These are phyloP conservation scores for Sarcophaga peregrina DNA, from an alignment of 1,140 invertebrate species.

Conservation along the genomic window DNA sequence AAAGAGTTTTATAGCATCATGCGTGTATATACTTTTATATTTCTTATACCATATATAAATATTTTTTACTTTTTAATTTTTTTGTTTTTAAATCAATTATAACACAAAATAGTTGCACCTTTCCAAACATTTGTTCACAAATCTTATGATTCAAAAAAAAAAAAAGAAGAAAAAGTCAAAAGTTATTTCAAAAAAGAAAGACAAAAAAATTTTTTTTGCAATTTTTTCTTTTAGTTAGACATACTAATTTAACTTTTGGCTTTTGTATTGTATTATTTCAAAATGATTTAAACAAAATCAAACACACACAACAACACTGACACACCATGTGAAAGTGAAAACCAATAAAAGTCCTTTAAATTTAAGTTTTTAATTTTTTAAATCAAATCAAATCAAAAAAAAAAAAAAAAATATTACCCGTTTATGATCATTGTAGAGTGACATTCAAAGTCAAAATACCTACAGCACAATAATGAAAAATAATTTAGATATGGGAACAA, in stretches of 20 bases:
- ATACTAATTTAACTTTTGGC: slow-evolving; percentile 2
- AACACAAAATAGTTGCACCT: slow-evolving; percentile 24
- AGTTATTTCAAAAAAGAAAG: not conserved
- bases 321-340: not conserved
- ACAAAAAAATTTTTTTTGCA: no score
- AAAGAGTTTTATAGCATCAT: no score
- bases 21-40: no score
- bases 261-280: not conserved
- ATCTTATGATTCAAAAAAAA: no score
- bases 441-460: slow-evolving; percentile 19
- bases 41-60: no score
- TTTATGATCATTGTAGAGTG: slow-evolving; percentile 29
- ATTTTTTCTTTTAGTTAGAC: no score
- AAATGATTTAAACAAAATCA: not conserved
- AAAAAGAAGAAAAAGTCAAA: not conserved
- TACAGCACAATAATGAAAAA: slow-evolving; percentile 15
- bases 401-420: not conserved
- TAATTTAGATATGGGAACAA: slow-evolving; percentile 17
- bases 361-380: not conserved
- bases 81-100: not conserved
- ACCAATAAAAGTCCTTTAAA: not conserved
- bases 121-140: not conserved
- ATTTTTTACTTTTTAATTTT: no score
- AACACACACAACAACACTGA: no score
- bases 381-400: no score